phyloP scores from a whole-genome alignment of 2,113 vertebrate genomes.

The Origma solitaria region DNA sequence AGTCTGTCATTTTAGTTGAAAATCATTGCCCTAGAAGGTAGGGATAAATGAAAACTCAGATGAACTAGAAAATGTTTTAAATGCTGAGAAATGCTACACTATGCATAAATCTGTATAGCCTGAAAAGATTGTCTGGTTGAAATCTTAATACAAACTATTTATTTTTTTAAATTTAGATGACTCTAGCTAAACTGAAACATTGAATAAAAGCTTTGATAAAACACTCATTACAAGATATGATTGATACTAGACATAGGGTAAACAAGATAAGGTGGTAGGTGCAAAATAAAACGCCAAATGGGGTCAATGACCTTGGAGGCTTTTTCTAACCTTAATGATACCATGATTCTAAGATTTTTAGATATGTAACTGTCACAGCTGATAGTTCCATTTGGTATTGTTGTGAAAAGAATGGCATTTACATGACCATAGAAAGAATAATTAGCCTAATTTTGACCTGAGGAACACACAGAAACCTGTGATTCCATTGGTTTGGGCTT shows the following conservation, averaged over 20 bases:
- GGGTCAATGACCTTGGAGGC: fast-evolving
- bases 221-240: background rate
- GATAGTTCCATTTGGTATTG: background rate
- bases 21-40: background rate
- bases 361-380: background rate
- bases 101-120: background rate
- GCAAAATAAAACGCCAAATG: background rate
- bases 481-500: background rate
- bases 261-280: background rate
- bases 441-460: background rate
- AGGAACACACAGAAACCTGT: background rate
- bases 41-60: background rate
- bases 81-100: background rate
- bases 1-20: background rate
- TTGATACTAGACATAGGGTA: background rate
- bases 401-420: background rate
- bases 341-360: background rate
- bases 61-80: background rate
- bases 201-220: background rate
- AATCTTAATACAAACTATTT: background rate
- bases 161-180: background rate
- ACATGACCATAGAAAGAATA: background rate
- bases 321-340: background rate
- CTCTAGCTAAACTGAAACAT: background rate
- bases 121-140: background rate